These are phyloP conservation scores for Delichon dasypus DNA, from an alignment of 2,797 vertebrate genomes.

Conservation along the genomic window DNA sequence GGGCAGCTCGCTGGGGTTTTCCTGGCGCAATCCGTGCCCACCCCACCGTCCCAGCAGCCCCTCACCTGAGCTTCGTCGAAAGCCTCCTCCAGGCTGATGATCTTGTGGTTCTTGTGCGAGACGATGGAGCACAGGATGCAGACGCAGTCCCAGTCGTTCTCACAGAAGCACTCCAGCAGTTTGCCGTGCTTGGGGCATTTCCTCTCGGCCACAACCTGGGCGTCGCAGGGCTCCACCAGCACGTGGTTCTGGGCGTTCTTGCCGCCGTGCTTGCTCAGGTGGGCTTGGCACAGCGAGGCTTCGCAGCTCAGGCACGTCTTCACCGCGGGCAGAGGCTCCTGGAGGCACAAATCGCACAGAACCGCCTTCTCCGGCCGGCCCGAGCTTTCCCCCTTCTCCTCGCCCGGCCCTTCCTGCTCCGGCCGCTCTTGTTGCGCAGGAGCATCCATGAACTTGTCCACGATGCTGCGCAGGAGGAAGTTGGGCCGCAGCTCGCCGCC, in stretches of 20 bases:
- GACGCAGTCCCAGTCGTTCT: constrained; percentile 56
- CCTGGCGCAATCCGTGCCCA: rapidly evolving
- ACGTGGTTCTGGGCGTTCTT: constrained; percentile 37
- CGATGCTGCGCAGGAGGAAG: not conserved
- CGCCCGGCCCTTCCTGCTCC: rapidly evolving
- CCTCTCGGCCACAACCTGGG: not conserved
- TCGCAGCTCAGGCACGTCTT: constrained; percentile 75
- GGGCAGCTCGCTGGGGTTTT: not conserved
- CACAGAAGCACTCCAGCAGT: constrained; percentile 77
- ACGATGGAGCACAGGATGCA: constrained; percentile 72
- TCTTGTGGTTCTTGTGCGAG: constrained; percentile 63
- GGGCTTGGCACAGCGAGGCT: constrained; percentile 76
- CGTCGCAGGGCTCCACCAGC: constrained; percentile 46
- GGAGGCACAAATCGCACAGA: constrained; percentile 5
- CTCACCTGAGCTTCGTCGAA: not conserved
- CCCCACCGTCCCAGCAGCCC: not conserved
- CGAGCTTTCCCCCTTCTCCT: not conserved
- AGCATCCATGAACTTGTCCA: not conserved
- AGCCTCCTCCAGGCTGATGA: not conserved
- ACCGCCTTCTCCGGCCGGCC: not conserved
- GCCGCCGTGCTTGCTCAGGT: constrained; percentile 72
- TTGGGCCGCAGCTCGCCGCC: not conserved
- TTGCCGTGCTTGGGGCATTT: constrained; percentile 67
- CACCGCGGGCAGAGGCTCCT: constrained; percentile 12
- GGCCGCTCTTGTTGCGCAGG: rapidly evolving